These are phyloP conservation scores for Diorhabda sublineata DNA, from an alignment of 1,140 invertebrate genomes.

Conservation along the genomic window DNA sequence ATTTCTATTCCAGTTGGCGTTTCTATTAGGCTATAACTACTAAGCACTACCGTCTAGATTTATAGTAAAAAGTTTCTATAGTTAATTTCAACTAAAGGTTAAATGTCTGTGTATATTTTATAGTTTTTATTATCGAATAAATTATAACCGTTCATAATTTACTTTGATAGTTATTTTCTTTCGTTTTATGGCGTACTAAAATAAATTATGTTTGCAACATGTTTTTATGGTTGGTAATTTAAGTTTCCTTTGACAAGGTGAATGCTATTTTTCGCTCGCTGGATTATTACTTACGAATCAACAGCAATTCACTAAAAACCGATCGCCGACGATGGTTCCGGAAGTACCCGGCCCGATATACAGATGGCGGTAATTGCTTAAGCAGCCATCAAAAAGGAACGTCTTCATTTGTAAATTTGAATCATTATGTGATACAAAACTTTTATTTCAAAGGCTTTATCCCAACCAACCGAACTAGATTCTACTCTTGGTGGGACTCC, in stretches of 20 bases:
- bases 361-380: too few relatives aligned
- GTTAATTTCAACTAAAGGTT: conserved; percentile 37
- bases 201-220: conserved; percentile 24
- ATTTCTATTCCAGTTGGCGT: conserved; percentile 46
- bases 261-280: conserved; percentile 10
- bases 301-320: too few relatives aligned
- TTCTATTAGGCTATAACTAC: conserved; percentile 47
- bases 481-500: too few relatives aligned
- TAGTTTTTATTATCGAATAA: conserved; percentile 34
- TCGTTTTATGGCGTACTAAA: conserved; percentile 18
- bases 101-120: conserved; percentile 35
- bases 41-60: conserved; percentile 38
- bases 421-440: too few relatives aligned
- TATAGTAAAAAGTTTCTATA: conserved; percentile 39
- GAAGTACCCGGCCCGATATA: too few relatives aligned
- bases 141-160: conserved; percentile 32
- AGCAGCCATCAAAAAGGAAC: too few relatives aligned
- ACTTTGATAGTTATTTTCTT: conserved; percentile 30
- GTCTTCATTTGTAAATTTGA: too few relatives aligned
- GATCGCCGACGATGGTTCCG: too few relatives aligned
- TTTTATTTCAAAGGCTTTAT: too few relatives aligned
- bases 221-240: conserved; percentile 16
- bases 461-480: too few relatives aligned
- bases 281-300: too few relatives aligned
- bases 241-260: conserved; percentile 12